Conservation (phyloP, 2,113 vertebrate genomes). For the Phycodurus eques region DNA sequence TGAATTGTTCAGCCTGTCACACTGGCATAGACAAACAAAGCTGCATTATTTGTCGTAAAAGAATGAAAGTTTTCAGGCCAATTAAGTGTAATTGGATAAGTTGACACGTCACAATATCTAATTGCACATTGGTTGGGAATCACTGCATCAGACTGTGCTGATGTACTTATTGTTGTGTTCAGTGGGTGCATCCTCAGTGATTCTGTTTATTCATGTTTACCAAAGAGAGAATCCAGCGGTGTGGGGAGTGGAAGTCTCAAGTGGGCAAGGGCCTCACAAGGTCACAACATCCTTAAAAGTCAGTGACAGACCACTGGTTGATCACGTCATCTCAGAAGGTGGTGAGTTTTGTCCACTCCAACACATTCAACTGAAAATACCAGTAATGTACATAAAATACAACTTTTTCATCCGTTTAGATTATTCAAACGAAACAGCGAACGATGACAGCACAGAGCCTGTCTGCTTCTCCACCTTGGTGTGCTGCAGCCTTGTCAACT, state of each 20-base stretch:
- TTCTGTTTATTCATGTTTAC: constrained; percentile 11
- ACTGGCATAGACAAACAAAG: neutral
- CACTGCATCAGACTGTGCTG: no score
- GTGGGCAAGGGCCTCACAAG: constrained; percentile 79
- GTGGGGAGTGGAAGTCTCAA: constrained; percentile 86
- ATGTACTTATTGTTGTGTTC: no score
- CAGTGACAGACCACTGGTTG: constrained; percentile 75
- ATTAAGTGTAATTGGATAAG: no score
- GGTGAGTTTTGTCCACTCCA: constrained; percentile 63
- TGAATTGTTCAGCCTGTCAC: neutral
- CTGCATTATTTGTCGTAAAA: no score
- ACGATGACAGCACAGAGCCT: constrained; percentile 60
- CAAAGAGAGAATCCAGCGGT: constrained; percentile 79
- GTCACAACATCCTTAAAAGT: constrained; percentile 83
- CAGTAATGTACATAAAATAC: neutral
- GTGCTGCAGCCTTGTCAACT: constrained; percentile 65
- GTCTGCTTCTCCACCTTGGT: constrained; percentile 72
- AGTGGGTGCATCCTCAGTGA: neutral
- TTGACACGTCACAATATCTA: no score
- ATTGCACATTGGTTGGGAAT: neutral
- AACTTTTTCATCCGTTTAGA: constrained; percentile 61
- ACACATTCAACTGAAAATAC: neutral
- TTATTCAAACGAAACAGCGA: constrained; percentile 65
- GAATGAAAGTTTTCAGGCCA: no score
- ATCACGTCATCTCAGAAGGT: constrained; percentile 73